Percentiles rank a stretch among this genome's conserved stretches.
Evolutionary conservation across 2,797 vertebrate species (phyloP).

Genomic region (Falco cherrug): DNA sequence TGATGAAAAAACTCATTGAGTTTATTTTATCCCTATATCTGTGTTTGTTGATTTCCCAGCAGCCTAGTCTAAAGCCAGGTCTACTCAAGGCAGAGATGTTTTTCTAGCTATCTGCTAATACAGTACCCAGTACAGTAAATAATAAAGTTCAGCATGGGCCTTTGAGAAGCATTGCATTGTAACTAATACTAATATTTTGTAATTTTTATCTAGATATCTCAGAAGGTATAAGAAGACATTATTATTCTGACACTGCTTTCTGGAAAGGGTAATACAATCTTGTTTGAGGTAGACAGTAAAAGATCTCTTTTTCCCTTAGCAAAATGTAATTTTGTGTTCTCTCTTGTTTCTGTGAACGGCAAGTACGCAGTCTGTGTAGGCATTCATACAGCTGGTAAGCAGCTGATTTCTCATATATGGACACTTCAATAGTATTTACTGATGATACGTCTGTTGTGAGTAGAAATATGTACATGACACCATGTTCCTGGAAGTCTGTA

Average conservation of each 20-base stretch:
- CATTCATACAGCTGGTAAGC: not conserved
- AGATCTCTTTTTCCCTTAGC: not conserved
- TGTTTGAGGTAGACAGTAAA: not conserved
- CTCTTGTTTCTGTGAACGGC: not conserved
- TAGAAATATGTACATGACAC: not conserved
- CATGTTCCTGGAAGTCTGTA: not conserved
- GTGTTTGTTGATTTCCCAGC: not conserved
- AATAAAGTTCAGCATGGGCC: not conserved
- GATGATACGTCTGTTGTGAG: not conserved
- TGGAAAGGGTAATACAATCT: not conserved
- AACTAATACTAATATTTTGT: not conserved
- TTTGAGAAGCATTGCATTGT: not conserved
- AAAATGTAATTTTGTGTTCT: not conserved
- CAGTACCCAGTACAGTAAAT: not conserved
- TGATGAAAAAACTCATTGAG: not conserved
- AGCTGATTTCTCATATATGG: not conserved
- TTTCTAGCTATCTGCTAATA: not conserved
- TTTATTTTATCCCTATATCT: not conserved
- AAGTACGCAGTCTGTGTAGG: not conserved
- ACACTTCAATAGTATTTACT: not conserved
- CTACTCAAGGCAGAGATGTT: not conserved
- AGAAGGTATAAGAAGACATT: not conserved
- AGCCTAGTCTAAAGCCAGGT: not conserved
- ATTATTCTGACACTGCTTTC: not conserved
- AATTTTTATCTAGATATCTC: not conserved